Base-by-base conservation (phyloP, 92 coral and sea anemone genomes). In the Phenganax stokvisi region DNA sequence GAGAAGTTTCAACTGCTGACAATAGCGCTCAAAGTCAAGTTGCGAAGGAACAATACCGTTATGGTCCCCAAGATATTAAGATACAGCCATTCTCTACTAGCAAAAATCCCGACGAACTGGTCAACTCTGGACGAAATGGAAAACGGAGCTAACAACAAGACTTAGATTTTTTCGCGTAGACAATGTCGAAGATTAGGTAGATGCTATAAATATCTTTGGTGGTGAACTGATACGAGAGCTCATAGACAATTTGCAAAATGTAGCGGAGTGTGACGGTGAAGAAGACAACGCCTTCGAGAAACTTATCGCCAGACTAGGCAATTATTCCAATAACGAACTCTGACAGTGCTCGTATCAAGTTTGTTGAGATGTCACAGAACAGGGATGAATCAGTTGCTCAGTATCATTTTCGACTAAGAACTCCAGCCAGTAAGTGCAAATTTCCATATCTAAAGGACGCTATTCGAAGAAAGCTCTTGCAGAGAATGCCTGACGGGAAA, bases 21-120 rank as follows among this genome's bases (percentile, higher is more conserved):
- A 0, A 61, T 12, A 28, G 67, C 28, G 67, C 25, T 61, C 67
- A 61, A 61, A 12, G 15, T 61, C 67, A 61, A 17, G 58, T 81
- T 10, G 66, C 84, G 0, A 12, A 65, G 17, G 72, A 51, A 54
- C 57, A 60, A 74, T 72, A 58, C 57, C 67, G 31, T 54, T 62
- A 56, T 72, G 82, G 82, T 65, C 83, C 87, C 17, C 80, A 84
- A 31, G 83, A 84, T 74, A 82, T 58, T 75, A 76, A 72, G 54
- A 84, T 74, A 83, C 60, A 75, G 10, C 82, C 87, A 31, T 84
- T 84, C 56, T 65, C 74, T 56, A 44, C 83, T 3, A 57, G 81
- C 62, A 61, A 64, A 29, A 75, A 76, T 56, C 86, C 87, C 59
- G 72, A 84, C 44, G 84, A 84, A 84, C 73, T 0, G 87, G 87